Conservation (phyloP, 2,113 vertebrate species). For the Rallus limicola region DNA sequence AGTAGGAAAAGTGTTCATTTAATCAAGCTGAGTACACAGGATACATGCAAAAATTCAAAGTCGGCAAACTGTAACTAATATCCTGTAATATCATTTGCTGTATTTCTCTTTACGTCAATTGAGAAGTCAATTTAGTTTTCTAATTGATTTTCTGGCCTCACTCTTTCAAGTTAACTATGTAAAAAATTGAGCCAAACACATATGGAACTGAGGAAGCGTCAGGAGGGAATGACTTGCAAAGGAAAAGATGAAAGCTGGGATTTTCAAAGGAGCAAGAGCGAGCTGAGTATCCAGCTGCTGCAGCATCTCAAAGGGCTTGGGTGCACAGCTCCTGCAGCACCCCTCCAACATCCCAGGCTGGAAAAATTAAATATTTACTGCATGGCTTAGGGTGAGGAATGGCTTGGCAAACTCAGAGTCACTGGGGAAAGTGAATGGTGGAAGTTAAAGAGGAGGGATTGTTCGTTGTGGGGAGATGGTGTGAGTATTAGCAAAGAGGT, state of each 20-base stretch:
- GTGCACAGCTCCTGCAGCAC: background rate
- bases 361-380: background rate
- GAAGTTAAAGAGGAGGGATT: background rate
- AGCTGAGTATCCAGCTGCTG: background rate
- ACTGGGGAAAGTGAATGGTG: background rate
- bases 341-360: background rate
- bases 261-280: constrained; percentile 52
- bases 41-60: constrained; percentile 58
- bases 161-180: constrained; percentile 65
- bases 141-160: constrained; percentile 71
- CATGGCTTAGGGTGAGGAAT: background rate
- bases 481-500: background rate
- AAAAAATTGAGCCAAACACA: constrained; percentile 55
- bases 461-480: background rate
- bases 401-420: background rate
- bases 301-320: background rate
- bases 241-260: constrained; percentile 48
- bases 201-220: constrained; percentile 14
- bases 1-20: constrained; percentile 29
- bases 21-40: constrained; percentile 26
- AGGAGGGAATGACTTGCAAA: constrained; percentile 38
- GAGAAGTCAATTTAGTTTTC: constrained; percentile 70
- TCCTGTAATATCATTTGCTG: constrained; percentile 67
- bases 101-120: constrained; percentile 66
- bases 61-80: constrained; percentile 63